Percentiles rank a stretch among this genome's conserved stretches.
Conservation (phyloP, 2,113 vertebrate species). For the Dicerorhinus sumatrensis region DNA sequence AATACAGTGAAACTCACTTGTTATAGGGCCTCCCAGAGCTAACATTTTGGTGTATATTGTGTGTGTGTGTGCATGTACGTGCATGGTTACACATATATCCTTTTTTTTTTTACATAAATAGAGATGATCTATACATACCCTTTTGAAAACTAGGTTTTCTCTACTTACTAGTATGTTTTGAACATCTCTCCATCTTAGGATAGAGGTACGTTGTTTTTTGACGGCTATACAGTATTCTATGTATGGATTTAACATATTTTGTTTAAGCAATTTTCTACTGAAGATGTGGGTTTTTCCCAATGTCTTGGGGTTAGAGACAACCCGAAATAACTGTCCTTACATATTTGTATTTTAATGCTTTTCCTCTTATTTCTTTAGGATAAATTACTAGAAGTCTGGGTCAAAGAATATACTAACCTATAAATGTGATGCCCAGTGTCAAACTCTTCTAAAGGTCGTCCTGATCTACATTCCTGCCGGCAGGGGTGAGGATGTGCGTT, state of each 20-base stretch:
- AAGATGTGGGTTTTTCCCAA: conserved; percentile 1
- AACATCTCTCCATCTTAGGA: background rate
- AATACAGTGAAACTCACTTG: background rate
- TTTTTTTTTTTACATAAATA: background rate
- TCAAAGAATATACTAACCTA: background rate
- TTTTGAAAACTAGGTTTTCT: conserved; percentile 45
- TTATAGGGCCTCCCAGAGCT: background rate
- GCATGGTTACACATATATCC: no score
- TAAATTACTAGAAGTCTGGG: background rate
- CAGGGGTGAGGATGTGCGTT: background rate
- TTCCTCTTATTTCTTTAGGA: conserved; percentile 5
- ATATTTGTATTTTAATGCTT: background rate
- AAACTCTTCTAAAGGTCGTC: background rate
- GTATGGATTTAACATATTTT: conserved; percentile 32
- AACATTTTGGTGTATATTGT: background rate
- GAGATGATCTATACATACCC: background rate
- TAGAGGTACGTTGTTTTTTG: conserved; percentile 1
- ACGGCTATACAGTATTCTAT: background rate
- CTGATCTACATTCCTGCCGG: background rate
- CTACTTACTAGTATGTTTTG: background rate
- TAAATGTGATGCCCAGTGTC: background rate
- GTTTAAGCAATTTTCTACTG: conserved; percentile 3
- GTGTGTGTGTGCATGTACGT: background rate
- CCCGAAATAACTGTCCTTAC: background rate
- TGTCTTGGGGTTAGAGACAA: background rate